Evolutionary conservation across 1,140 invertebrate genomes (phyloP), one percentile per base, ranked within the genome.

Genomic region (Plectrocnemia conspersa): DNA sequence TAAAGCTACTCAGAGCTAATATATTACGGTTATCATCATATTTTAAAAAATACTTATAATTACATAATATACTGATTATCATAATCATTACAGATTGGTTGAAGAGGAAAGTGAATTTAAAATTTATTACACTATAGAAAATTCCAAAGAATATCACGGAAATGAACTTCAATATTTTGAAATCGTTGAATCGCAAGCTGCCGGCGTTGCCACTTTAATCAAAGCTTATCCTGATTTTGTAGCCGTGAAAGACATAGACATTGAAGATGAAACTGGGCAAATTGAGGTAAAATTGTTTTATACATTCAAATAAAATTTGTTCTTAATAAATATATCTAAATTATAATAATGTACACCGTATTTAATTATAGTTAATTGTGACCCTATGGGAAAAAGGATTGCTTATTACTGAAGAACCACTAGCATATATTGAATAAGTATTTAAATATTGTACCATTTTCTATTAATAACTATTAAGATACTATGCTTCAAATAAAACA

Each of bases 41-140:
- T 23, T 41, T 4, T 38, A 41, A 23, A 15, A 11, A 48, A 22
- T 6, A 49, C 10, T 44, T 46, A 38, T 33, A 7, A 29, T 21
- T 18, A 32, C 36, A 22, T 25, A 41, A 1, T 46, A 21, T 15
- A 48, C 36, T 19, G 32, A 41, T 49, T 52, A 24, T 57, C 61
- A 18, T 42, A 40, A 52, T 67, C 48, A 57, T 67, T 52, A 63
- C 63, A 83, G 89, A 50, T 71, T 93, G 57, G 78, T 92, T 1
- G 72, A 80, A 15, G 85, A 88, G 62, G 80, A 83, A 32, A 79
- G 83, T 9, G 63, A 57, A 1, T 76, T 83, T 29, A 78, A 78
- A 25, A 63, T 94, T 33, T 95, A 92, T 68, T 89, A 90, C 69
- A 84, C 81, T 52, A 72, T 81, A 42, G 89, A 93, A 65, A 97